Evolutionary conservation across 1,140 invertebrate species (phyloP).

Genomic region (Drosophila gunungcola): DNA sequence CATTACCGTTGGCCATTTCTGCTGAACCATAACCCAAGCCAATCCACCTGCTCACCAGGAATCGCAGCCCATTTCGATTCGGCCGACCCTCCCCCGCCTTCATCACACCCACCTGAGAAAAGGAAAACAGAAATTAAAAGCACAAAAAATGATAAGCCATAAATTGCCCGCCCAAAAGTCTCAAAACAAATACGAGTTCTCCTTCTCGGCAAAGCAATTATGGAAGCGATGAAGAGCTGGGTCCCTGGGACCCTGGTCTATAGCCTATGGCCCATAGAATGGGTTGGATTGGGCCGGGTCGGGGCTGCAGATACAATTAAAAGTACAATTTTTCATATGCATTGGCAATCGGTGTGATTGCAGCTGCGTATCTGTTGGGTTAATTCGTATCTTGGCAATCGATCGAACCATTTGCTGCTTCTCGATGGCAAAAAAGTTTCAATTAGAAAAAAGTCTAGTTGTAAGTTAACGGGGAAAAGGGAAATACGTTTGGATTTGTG

Average conservation of each 20-base stretch:
- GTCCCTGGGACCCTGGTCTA: not conserved
- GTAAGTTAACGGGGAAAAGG: constrained; percentile 8
- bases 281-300: not conserved
- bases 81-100: not conserved
- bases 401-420: constrained; percentile 53
- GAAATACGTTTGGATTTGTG: constrained; percentile 13
- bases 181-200: constrained; percentile 62
- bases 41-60: constrained; percentile 20
- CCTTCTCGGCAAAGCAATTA: constrained; percentile 55
- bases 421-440: constrained; percentile 39
- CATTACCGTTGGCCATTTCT: constrained; percentile 2
- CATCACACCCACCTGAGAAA: constrained; percentile 39
- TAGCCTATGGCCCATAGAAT: constrained; percentile 2
- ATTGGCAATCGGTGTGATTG: constrained; percentile 38
- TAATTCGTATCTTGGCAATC: constrained; percentile 73
- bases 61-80: constrained; percentile 3
- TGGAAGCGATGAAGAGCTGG: constrained; percentile 48
- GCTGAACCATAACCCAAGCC: constrained; percentile 47
- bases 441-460: constrained; percentile 65
- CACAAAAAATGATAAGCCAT: constrained; percentile 68
- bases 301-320: constrained; percentile 62
- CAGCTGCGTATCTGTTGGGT: constrained; percentile 53
- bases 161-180: constrained; percentile 49
- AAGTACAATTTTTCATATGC: constrained; percentile 66
- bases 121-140: constrained; percentile 44